Evolutionary conservation across 2,113 vertebrate species (phyloP).

Genomic region (Cynopterus brachyotis): DNA sequence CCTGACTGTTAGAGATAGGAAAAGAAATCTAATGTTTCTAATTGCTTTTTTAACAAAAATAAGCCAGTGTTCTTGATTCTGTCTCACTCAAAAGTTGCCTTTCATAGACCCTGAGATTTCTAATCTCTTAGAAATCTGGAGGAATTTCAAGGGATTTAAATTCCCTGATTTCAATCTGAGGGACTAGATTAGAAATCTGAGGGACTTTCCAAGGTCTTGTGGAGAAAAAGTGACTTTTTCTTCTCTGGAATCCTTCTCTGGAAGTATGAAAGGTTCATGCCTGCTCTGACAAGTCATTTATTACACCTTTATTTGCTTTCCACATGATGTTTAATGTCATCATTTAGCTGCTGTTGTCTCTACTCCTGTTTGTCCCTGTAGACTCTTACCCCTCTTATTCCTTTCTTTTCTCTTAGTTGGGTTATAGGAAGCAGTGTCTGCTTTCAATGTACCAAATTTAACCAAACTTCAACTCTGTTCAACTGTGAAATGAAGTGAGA

Average conservation of each 20-base stretch:
- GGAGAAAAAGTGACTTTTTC: neutral
- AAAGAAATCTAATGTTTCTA: neutral
- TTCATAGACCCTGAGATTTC: neutral
- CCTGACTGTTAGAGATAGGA: neutral
- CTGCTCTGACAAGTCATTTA: neutral
- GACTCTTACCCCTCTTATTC: neutral
- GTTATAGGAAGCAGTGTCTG: neutral
- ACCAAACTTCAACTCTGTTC: neutral
- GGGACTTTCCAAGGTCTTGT: neutral
- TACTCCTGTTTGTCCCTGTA: neutral
- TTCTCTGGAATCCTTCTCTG: neutral
- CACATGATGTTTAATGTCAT: neutral
- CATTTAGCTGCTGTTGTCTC: neutral
- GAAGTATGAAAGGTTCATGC: neutral
- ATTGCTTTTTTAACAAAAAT: neutral
- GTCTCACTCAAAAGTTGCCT: neutral
- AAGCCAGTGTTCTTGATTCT: neutral
- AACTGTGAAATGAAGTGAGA: constrained; percentile 6
- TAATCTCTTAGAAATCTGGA: neutral
- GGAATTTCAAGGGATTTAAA: too few relatives aligned
- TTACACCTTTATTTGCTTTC: neutral
- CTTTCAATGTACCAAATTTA: neutral
- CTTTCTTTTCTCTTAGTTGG: neutral
- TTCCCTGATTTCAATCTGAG: too few relatives aligned
- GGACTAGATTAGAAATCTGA: neutral